A percentile compares a stretch with the other conserved stretches of the same genome.
Evolutionary conservation across 2,113 vertebrate genomes (phyloP).

Genomic region (Speoplatyrhinus poulsoni): DNA sequence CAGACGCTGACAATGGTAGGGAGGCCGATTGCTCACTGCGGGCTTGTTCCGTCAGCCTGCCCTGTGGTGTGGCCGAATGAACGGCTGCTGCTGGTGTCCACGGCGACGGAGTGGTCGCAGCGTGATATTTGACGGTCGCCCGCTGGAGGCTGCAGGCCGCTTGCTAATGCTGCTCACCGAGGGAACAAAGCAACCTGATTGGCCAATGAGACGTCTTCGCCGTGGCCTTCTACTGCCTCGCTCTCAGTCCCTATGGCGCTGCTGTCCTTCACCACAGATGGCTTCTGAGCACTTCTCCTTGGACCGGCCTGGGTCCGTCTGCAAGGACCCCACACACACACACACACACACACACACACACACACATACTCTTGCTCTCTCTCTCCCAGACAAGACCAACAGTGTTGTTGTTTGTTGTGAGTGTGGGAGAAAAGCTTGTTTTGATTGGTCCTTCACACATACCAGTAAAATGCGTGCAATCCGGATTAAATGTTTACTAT

Average conservation of each 20-base stretch:
- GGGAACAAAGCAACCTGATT: slow-evolving; percentile 17
- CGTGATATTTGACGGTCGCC: slow-evolving; percentile 39
- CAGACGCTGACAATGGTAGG: slow-evolving; percentile 47
- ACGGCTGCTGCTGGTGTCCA: too few species aligned
- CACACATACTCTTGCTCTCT: slow-evolving; percentile 6
- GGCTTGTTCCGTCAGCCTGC: slow-evolving; percentile 41
- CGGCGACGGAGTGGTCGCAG: slow-evolving; percentile 27
- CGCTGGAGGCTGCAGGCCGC: slow-evolving; percentile 38
- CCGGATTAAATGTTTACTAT: slow-evolving; percentile 50
- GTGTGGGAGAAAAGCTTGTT: slow-evolving; percentile 37
- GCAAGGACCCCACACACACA: slow-evolving; percentile 4
- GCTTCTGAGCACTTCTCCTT: slow-evolving; percentile 45
- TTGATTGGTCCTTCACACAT: slow-evolving; percentile 38
- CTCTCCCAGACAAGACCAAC: background rate
- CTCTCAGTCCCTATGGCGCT: slow-evolving; percentile 34
- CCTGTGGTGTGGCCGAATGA: background rate
- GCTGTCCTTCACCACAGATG: slow-evolving; percentile 11
- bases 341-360: slow-evolving; percentile 10
- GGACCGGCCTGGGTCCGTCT: slow-evolving; percentile 46
- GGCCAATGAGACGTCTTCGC: slow-evolving; percentile 38
- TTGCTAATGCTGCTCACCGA: slow-evolving; percentile 47
- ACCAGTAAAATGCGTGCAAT: slow-evolving; percentile 36
- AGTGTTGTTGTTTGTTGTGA: slow-evolving; percentile 41
- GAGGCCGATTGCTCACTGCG: slow-evolving; percentile 51
- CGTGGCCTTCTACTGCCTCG: slow-evolving; percentile 26